These are phyloP conservation scores for Phragmatobia fuliginosa DNA, from an alignment of 2,888 invertebrate genomes.

Conservation along the genomic window DNA sequence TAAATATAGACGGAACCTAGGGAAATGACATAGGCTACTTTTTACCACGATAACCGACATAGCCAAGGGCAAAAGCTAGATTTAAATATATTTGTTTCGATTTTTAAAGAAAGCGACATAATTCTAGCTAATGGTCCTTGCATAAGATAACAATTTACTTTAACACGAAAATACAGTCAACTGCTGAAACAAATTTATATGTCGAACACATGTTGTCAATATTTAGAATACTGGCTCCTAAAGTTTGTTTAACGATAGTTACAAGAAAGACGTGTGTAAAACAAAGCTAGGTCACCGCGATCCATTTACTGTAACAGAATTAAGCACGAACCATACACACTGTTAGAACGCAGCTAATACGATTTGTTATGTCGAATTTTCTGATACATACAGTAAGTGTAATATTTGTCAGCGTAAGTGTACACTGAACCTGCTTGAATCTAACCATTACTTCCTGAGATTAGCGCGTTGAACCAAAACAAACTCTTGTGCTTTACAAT, in stretches of 20 bases:
- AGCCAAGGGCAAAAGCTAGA: background rate
- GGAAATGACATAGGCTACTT: too few relatives aligned
- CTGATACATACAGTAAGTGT: background rate
- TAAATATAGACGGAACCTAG: too few relatives aligned
- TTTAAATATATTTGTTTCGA: background rate
- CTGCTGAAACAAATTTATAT: too few relatives aligned
- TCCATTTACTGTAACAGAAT: slow-evolving; percentile 49
- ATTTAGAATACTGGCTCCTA: slow-evolving; percentile 13
- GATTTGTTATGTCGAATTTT: slow-evolving; percentile 34
- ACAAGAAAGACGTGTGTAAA: slow-evolving; percentile 53
- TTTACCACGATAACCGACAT: too few relatives aligned
- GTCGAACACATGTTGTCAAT: background rate
- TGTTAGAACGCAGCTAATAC: slow-evolving; percentile 33
- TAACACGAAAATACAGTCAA: background rate
- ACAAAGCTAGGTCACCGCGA: slow-evolving; percentile 60
- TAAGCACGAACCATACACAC: slow-evolving; percentile 37
- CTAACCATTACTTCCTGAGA: too few relatives aligned
- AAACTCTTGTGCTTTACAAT: too few relatives aligned
- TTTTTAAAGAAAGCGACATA: background rate
- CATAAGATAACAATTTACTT: background rate
- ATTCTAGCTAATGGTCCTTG: background rate
- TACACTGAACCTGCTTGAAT: background rate
- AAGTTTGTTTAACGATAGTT: slow-evolving; percentile 48
- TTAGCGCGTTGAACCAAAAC: too few relatives aligned
- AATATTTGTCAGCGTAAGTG: background rate